Evolutionary conservation across 2,113 vertebrate genomes (phyloP).

Genomic region (Chiloscyllium plagiosum): DNA sequence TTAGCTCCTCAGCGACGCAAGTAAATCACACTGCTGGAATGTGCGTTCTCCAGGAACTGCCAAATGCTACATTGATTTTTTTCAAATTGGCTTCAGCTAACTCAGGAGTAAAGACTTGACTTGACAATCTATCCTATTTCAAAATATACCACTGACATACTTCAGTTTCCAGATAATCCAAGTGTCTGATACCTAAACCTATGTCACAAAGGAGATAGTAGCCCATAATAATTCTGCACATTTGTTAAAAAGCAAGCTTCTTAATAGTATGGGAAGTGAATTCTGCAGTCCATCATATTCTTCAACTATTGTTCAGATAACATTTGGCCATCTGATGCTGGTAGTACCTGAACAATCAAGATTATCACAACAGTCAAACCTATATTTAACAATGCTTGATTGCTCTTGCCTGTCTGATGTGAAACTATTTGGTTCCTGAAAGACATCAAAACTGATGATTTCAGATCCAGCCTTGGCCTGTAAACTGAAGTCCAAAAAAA

Average conservation of each 20-base stretch:
- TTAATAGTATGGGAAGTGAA: neutral
- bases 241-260: neutral
- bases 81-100: neutral
- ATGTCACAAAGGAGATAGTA: neutral
- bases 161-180: neutral
- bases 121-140: neutral
- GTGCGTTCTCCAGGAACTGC: too few species aligned
- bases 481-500: neutral
- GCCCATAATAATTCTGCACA: neutral
- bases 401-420: neutral
- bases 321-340: neutral
- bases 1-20: too few species aligned
- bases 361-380: neutral
- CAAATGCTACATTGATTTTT: too few species aligned
- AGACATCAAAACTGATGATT: too few species aligned
- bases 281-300: neutral
- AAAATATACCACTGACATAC: neutral
- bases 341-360: neutral
- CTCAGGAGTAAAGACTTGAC: neutral
- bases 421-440: neutral
- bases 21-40: too few species aligned
- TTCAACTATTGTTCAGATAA: neutral
- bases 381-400: neutral
- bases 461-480: too few species aligned
- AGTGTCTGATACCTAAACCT: neutral